These are phyloP conservation scores for Malurus splendens DNA, from an alignment of 2,797 vertebrate species.

Conservation along the genomic window DNA sequence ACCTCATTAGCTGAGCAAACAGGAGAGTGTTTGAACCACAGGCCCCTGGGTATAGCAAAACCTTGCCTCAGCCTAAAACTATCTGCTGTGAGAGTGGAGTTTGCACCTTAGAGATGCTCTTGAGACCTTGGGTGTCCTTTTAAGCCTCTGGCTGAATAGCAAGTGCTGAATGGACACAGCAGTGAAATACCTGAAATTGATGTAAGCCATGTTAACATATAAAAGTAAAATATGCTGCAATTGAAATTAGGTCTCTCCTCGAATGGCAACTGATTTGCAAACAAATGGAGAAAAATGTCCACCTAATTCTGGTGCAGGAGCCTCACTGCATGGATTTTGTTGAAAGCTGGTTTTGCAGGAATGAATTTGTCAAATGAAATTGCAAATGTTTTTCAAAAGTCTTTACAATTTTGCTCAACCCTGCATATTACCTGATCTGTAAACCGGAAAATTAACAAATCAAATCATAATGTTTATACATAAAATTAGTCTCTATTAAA, in stretches of 20 bases:
- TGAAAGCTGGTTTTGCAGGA: background rate
- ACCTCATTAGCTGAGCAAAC: slow-evolving; percentile 55
- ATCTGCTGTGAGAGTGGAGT: background rate
- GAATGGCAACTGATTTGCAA: slow-evolving; percentile 23
- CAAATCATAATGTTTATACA: slow-evolving; percentile 11
- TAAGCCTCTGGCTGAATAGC: slow-evolving; percentile 21
- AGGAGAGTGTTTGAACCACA: slow-evolving; percentile 23
- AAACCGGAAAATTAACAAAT: slow-evolving; percentile 37
- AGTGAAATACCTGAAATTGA: slow-evolving; percentile 12
- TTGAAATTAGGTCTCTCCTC: slow-evolving; percentile 22
- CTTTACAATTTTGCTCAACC: background rate
- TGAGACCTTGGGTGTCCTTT: slow-evolving; percentile 50
- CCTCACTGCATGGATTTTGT: background rate
- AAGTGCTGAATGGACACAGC: slow-evolving; percentile 17
- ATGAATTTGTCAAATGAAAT: slow-evolving; percentile 17
- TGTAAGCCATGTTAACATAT: slow-evolving; percentile 12
- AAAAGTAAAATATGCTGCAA: slow-evolving; percentile 6
- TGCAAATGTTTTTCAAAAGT: slow-evolving; percentile 9
- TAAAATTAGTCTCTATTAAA: slow-evolving; percentile 46
- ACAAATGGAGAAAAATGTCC: slow-evolving; percentile 30
- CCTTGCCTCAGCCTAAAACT: slow-evolving; percentile 13
- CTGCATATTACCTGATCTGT: background rate
- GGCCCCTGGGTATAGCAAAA: slow-evolving; percentile 2
- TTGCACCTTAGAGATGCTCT: background rate
- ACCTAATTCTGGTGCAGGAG: background rate